phyloP scores from a whole-genome alignment of 2,113 vertebrate species.

The Narcine bancroftii region DNA sequence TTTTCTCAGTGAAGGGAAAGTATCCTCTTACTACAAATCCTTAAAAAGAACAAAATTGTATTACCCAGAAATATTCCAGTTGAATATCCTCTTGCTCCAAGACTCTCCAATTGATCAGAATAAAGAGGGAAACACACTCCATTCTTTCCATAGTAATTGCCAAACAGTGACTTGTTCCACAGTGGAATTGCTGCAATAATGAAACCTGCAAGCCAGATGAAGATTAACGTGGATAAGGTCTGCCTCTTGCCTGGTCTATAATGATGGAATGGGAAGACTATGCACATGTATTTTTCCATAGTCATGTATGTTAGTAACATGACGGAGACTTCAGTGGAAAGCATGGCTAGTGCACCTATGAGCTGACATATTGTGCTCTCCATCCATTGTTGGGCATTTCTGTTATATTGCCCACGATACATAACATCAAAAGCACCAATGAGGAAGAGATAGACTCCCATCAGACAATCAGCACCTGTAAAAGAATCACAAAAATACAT shows the following conservation, averaged over 20 bases:
- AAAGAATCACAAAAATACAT: conserved; percentile 5
- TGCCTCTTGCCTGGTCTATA: conserved; percentile 47
- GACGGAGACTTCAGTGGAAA: conserved; percentile 56
- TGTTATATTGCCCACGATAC: conserved; percentile 54
- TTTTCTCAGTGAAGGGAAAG: background rate
- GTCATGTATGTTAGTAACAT: conserved; percentile 57
- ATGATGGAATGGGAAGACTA: conserved; percentile 55
- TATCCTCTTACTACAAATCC: background rate
- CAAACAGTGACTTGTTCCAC: conserved; percentile 50
- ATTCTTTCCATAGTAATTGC: conserved; percentile 54
- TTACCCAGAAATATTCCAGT: conserved; percentile 54
- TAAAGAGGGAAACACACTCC: conserved; percentile 57
- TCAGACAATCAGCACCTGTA: conserved; percentile 54
- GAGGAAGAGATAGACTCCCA: conserved; percentile 56
- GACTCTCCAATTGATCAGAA: conserved; percentile 46
- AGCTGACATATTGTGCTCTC: conserved; percentile 55
- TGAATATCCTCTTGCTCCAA: conserved; percentile 48
- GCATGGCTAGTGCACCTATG: conserved; percentile 53
- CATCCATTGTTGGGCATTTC: conserved; percentile 55
- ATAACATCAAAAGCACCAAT: conserved; percentile 55
- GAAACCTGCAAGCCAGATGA: conserved; percentile 56
- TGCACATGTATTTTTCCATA: conserved; percentile 54
- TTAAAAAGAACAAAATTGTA: background rate
- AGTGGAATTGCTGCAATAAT: conserved; percentile 49
- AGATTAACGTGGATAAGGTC: conserved; percentile 46